A percentile compares a stretch with the other conserved stretches of the same genome.
phyloP scores from a whole-genome alignment of 2,888 invertebrate genomes.

The Ommatoiulus sabulosus region DNA sequence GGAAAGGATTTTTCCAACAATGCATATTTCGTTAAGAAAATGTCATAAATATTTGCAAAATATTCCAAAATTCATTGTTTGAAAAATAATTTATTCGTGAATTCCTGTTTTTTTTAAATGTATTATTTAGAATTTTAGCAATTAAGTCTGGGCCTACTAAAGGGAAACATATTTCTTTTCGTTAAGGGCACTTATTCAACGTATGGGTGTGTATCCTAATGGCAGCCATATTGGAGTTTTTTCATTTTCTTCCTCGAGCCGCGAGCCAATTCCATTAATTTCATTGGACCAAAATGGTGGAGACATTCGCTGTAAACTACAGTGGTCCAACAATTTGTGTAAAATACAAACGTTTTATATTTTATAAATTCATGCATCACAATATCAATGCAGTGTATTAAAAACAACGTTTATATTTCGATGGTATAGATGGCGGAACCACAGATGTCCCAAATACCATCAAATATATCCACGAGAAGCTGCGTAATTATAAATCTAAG shows the following conservation, averaged over 20 bases:
- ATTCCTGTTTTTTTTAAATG: too few species aligned
- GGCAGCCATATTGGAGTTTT: constrained; percentile 47
- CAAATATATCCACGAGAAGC: neutral
- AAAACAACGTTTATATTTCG: neutral
- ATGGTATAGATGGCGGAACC: neutral
- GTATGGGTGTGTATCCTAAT: constrained; percentile 38
- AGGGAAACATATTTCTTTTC: neutral
- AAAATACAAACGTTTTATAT: too few species aligned
- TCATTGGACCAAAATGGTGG: neutral
- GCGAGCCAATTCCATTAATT: neutral
- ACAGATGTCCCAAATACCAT: constrained; percentile 14
- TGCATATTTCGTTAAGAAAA: too few species aligned
- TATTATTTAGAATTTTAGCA: too few species aligned
- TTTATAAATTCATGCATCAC: neutral
- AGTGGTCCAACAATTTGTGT: neutral
- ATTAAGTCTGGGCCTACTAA: too few species aligned
- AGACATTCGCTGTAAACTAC: constrained; percentile 40
- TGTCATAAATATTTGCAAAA: too few species aligned
- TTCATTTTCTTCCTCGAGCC: neutral
- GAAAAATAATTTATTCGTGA: too few species aligned
- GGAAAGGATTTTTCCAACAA: too few species aligned
- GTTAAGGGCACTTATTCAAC: neutral
- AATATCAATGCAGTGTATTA: neutral
- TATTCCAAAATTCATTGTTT: too few species aligned
- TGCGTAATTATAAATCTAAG: neutral